Percentiles rank a stretch among this genome's conserved stretches.
phyloP scores from a whole-genome alignment of 2,113 vertebrate genomes.

The Dissostichus mawsoni region DNA sequence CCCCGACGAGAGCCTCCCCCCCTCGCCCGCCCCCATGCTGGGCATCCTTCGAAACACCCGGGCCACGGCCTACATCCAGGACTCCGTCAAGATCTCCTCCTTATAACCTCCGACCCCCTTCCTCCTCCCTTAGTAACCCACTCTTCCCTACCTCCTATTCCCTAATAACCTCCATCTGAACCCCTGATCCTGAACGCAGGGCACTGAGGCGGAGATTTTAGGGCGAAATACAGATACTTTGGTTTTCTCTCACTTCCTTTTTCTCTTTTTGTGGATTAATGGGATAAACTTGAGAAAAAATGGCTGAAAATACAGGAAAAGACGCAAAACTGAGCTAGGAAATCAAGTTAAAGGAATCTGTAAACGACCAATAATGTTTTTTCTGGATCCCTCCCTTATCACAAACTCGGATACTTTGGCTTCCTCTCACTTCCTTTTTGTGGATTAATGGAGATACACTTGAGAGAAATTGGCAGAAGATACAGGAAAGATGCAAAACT shows the following conservation, averaged over 20 bases:
- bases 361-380: neutral
- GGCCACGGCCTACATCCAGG: slow-evolving; percentile 84
- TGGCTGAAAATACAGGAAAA: neutral
- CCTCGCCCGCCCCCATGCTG: slow-evolving; percentile 81
- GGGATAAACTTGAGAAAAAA: neutral
- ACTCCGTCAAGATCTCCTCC: slow-evolving; percentile 91
- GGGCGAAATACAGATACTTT: slow-evolving; percentile 3
- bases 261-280: neutral
- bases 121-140: neutral
- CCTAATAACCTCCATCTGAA: neutral
- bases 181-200: slow-evolving; percentile 31
- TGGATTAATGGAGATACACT: neutral
- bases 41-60: slow-evolving; percentile 88
- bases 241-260: slow-evolving; percentile 18
- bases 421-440: slow-evolving; percentile 20
- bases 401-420: neutral
- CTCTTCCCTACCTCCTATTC: neutral
- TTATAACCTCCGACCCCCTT: slow-evolving; percentile 82
- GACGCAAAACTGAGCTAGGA: neutral
- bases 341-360: neutral
- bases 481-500: too few species aligned
- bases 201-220: slow-evolving; percentile 25
- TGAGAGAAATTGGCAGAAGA: neutral
- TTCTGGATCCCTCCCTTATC: too few species aligned
- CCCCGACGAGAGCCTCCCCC: slow-evolving; percentile 88